Evolutionary conservation across 2,888 invertebrate species (phyloP).

Genomic region (Diogma glabrata): DNA sequence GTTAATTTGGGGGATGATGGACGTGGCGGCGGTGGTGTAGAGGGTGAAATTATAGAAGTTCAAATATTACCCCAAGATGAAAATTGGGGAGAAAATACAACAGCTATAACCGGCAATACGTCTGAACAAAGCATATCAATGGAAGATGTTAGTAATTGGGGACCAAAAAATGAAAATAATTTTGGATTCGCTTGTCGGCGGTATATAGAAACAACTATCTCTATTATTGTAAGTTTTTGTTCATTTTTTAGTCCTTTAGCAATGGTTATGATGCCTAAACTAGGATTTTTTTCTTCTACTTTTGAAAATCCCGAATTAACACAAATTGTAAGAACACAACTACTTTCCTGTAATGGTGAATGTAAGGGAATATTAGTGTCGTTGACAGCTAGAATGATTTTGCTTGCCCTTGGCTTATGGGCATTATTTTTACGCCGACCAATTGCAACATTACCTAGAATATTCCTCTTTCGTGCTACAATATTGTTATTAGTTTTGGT

Average conservation of each 20-base stretch:
- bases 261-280: conserved; percentile 89
- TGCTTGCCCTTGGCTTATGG: conserved; percentile 84
- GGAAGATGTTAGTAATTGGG: conserved; percentile 81
- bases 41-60: conserved; percentile 89
- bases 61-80: conserved; percentile 94
- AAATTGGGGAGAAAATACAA: conserved; percentile 98
- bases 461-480: conserved; percentile 81
- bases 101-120: conserved; percentile 92
- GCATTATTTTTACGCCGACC: conserved; percentile 79
- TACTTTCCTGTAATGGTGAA: conserved; percentile 80
- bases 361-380: conserved; percentile 90
- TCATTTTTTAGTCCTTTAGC: conserved; percentile 87
- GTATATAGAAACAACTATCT: conserved; percentile 71
- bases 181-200: conserved; percentile 65
- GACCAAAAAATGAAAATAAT: conserved; percentile 58
- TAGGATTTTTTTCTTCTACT: conserved; percentile 70
- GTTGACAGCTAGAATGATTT: conserved; percentile 79
- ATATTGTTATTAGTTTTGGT: conserved; percentile 81
- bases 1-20: conserved; percentile 67
- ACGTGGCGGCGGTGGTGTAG: conserved; percentile 71
- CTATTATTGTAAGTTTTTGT: conserved; percentile 63
- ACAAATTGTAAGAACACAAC: conserved; percentile 52
- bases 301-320: conserved; percentile 53
- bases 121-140: conserved; percentile 91
- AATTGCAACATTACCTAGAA: conserved; percentile 78